phyloP scores from a whole-genome alignment of 53 echinoderm and acorn worm genomes.

The Holothuria leucospilota region DNA sequence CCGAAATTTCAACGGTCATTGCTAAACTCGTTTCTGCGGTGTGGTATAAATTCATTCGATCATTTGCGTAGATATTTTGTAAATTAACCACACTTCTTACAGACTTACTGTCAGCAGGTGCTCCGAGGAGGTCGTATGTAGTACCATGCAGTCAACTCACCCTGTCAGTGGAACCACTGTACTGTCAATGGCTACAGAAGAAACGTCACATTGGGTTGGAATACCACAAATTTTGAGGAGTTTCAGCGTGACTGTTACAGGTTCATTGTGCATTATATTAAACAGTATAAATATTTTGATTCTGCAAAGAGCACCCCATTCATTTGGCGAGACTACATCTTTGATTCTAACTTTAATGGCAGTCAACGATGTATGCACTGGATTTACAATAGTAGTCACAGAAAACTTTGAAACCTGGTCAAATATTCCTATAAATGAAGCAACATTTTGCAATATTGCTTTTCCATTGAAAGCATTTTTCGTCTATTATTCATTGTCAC shows the following conservation, averaged over 20 bases:
- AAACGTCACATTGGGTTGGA: slow-evolving; percentile 17
- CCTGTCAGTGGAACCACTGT: too few relatives aligned
- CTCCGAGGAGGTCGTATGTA: too few relatives aligned
- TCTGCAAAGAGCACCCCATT: slow-evolving; percentile 12
- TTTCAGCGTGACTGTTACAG: slow-evolving; percentile 8
- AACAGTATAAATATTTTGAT: slow-evolving; percentile 8
- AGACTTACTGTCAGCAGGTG: too few relatives aligned
- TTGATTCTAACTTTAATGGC: slow-evolving; percentile 33
- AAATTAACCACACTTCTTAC: too few relatives aligned
- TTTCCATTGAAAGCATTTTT: slow-evolving; percentile 37
- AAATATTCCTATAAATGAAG: neutral
- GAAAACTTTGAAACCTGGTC: slow-evolving; percentile 26
- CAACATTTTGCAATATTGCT: slow-evolving; percentile 21
- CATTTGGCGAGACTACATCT: slow-evolving; percentile 34
- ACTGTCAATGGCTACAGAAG: neutral
- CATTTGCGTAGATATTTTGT: too few relatives aligned
- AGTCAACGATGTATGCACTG: slow-evolving; percentile 8
- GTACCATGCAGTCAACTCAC: too few relatives aligned
- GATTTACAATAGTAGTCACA: neutral
- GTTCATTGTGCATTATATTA: slow-evolving; percentile 23
- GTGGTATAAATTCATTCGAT: too few relatives aligned
- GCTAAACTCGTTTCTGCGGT: too few relatives aligned
- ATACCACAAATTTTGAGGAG: neutral
- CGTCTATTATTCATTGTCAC: slow-evolving; percentile 16
- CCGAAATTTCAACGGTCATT: too few relatives aligned